Evolutionary conservation across 2,113 vertebrate genomes (phyloP), one percentile per base, ranked within the genome.

Genomic region (Rattus rattus): DNA sequence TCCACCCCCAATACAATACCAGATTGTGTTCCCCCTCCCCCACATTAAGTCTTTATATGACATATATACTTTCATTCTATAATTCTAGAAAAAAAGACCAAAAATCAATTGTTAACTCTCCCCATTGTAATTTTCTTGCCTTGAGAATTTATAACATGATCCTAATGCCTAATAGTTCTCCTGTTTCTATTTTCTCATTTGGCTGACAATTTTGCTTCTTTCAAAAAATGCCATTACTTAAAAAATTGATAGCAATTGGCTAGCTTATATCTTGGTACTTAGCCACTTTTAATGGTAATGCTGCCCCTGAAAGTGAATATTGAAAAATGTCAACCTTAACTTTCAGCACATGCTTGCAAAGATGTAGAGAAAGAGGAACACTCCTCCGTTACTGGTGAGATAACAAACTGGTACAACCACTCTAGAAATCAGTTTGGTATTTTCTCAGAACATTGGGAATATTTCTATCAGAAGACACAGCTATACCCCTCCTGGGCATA

Each of bases 151-250:
- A 13, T 5, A 24, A 26, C 33, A 12, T 54, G 7, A 72, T 52
- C 6, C 20, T 2, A 77, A 16, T 56, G 4, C 19, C 12, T 90
- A 77, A 19, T 63, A 56, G 54, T 92, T 13, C 28, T 59, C 56
- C 39, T 70, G 8, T 80, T 86, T 56, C 61, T 6, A 54, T 7
- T 69, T 63, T 20, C 70, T 7, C 2, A 22, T 84, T 91, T 79
- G 39, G 0, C 56, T 96, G 65, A 56, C 2, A 87, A 36, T 87
- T 96, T 84, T 19, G 2, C 85, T 96, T 90, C 52, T 94, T 96
- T 13, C 43, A 43, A 43, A 22, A 90, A 49, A 19, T 49, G 36
- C 0, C 43, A 56, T 47, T 52, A 3, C 19, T 61, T 83, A 61
- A 43, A 43, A 84, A n/a, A 2, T n/a, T 52, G 52, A 76, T 9